These are phyloP conservation scores for Pogona vitticeps DNA, from an alignment of 2,113 vertebrate genomes.

Conservation along the genomic window DNA sequence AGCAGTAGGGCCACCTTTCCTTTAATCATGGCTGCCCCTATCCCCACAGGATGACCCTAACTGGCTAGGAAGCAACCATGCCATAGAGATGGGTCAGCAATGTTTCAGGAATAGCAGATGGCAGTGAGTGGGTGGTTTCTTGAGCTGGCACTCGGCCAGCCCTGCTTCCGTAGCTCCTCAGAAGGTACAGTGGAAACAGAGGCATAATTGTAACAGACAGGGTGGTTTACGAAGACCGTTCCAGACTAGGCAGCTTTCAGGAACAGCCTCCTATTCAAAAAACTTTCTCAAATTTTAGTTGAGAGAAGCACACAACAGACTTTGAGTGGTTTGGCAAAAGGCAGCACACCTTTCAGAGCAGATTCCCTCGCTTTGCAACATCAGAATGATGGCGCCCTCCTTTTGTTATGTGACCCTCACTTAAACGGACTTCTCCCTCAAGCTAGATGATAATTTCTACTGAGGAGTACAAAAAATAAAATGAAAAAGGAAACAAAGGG, in stretches of 20 bases:
- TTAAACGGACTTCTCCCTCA: not conserved
- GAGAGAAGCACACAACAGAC: not conserved
- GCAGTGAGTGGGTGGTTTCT: no score
- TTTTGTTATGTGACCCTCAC: not conserved
- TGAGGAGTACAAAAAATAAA: not conserved
- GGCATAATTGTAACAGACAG: not conserved
- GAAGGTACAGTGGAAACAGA: not conserved
- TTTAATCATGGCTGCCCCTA: no score
- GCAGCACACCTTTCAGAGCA: not conserved
- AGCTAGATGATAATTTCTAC: not conserved
- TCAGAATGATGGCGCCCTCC: not conserved
- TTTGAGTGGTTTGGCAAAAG: not conserved
- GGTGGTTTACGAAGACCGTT: not conserved
- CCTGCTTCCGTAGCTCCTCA: not conserved
- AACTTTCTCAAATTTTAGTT: not conserved
- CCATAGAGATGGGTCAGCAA: no score
- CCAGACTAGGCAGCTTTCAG: not conserved
- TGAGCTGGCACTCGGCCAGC: no score
- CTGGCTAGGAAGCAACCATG: no score
- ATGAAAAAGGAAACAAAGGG: fast-evolving
- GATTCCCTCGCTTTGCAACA: conserved; percentile 11
- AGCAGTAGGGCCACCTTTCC: no score
- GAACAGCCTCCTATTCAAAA: not conserved
- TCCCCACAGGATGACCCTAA: no score
- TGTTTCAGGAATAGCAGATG: no score